A percentile compares a stretch with the other conserved stretches of the same genome.
These are phyloP conservation scores for Pristiophorus japonicus DNA, from an alignment of 2,113 vertebrate species.

Conservation along the genomic window DNA sequence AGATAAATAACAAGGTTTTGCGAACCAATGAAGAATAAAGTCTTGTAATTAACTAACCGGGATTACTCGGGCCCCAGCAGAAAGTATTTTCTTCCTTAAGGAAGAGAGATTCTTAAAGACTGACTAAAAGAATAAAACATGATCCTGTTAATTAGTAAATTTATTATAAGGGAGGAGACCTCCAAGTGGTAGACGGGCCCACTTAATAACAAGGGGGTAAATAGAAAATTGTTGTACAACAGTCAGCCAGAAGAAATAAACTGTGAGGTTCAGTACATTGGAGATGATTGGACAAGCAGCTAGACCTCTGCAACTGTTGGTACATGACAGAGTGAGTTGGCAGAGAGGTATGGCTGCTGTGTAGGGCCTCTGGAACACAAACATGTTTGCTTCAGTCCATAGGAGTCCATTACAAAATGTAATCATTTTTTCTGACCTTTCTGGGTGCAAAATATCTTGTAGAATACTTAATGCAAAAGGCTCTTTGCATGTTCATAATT, in stretches of 20 bases:
- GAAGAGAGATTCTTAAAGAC: too few relatives aligned
- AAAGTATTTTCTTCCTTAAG: too few relatives aligned
- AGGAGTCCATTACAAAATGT: neutral
- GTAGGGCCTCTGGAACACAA: neutral
- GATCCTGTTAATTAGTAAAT: too few relatives aligned
- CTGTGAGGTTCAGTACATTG: neutral
- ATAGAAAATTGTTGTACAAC: neutral
- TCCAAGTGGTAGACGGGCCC: neutral
- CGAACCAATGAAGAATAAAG: too few relatives aligned
- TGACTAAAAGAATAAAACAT: too few relatives aligned
- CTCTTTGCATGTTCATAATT: neutral
- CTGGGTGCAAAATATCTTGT: neutral
- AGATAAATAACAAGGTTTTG: too few relatives aligned
- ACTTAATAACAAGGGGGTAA: neutral
- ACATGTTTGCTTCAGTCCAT: neutral
- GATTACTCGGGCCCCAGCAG: too few relatives aligned
- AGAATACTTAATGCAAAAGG: neutral
- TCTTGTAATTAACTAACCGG: too few relatives aligned
- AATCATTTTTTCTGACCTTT: neutral
- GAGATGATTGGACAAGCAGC: neutral
- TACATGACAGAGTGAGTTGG: neutral
- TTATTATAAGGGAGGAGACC: neutral
- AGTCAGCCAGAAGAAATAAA: neutral
- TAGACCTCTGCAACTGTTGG: neutral
- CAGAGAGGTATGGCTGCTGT: neutral